Evolutionary conservation across 1,140 invertebrate species (phyloP).

Genomic region (Asobara japonica): DNA sequence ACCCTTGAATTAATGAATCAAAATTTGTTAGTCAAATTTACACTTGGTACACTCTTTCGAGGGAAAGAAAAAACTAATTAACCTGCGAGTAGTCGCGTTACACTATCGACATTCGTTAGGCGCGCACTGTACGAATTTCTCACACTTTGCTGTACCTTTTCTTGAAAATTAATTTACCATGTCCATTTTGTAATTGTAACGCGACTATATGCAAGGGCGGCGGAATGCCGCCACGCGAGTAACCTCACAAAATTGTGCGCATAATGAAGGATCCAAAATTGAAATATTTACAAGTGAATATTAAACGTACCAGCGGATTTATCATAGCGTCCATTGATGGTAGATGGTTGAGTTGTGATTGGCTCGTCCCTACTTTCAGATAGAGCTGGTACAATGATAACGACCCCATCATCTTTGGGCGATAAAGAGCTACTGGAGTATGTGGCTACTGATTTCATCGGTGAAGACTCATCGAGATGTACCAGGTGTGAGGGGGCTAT

Average conservation of each 20-base stretch:
- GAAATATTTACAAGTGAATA: too few species aligned
- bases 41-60: neutral
- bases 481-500: conserved; percentile 68
- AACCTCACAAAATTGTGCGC: too few species aligned
- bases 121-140: too few species aligned
- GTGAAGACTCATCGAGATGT: conserved; percentile 51
- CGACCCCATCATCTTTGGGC: conserved; percentile 68
- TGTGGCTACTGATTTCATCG: conserved; percentile 5
- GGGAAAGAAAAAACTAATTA: too few species aligned
- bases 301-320: conserved; percentile 27
- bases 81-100: too few species aligned
- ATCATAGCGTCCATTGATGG: conserved; percentile 31
- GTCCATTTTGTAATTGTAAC: too few species aligned
- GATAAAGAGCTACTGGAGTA: conserved; percentile 21
- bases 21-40: neutral
- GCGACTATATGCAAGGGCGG: too few species aligned
- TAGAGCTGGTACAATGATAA: conserved; percentile 70
- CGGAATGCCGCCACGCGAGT: too few species aligned
- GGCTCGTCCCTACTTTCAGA: conserved; percentile 52
- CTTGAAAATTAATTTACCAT: too few species aligned
- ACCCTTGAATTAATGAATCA: neutral
- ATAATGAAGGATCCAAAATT: too few species aligned
- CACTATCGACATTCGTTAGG: too few species aligned
- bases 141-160: too few species aligned
- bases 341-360: conserved; percentile 37